Evolutionary conservation across 2,888 invertebrate genomes (phyloP), one percentile per base, ranked within the genome.

Genomic region (Tridacna crocea): DNA sequence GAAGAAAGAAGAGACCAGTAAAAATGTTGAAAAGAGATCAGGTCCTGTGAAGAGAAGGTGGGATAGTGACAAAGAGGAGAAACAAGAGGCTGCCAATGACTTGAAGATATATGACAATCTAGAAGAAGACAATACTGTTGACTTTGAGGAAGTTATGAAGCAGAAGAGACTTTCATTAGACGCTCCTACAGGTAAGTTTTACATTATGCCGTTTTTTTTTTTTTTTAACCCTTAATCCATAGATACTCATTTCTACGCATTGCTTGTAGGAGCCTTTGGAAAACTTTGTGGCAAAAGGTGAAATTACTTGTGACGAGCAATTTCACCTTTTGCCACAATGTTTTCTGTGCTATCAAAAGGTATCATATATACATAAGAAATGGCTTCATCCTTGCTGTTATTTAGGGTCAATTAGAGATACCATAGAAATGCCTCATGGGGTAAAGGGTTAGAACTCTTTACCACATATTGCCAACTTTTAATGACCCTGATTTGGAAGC

Each of bases 81-180:
- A 24, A 51, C 48, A 70, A 15, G 70, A 47, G 12, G 0, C 70
- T 11, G 70, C 70, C 12, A 70, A 79, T n/a, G 63, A 82, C 61
- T 27, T 75, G 75, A 88, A 88, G 58, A 83, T 85, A 48, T 82
- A 85, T 74, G 84, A 84, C 47, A 80, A 72, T 60, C 63, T 79
- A 15, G 80, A 75, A 36, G 87, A 87, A 51, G 88, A 86, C 12
- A 87, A 82, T 55, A 79, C 82, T 15, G 88, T 89, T 77, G 92
- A 94, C 85, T 94, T 94, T 90, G 94, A 93, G 79, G 92, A 92
- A 66, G 90, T 91, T 10, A 88, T 93, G 55, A 90, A 92, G 46
- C 92, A 90, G 72, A 94, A 94, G 75, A 84, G 90, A 63, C 84
- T 80, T 60, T 84, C 79, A 0, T 60, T 83, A 24, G 83, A 87